Evolutionary conservation across 2,113 vertebrate species (phyloP).

Genomic region (Pongo pygmaeus): DNA sequence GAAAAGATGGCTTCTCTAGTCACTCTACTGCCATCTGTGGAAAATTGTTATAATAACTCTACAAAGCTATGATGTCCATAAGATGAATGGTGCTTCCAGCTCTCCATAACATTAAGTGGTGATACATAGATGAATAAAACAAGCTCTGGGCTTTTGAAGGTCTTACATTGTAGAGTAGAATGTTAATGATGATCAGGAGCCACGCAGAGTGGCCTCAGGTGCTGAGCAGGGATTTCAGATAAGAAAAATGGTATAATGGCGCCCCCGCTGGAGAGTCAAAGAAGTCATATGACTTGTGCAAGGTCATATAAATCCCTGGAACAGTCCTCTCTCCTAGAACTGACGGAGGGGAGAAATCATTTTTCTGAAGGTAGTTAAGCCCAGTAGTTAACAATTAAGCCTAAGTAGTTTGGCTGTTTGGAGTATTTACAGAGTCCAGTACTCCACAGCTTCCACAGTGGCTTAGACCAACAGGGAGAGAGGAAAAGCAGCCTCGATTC

Average conservation of each 20-base stretch:
- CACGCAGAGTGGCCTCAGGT: neutral
- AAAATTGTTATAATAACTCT: constrained; percentile 16
- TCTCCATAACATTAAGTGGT: neutral
- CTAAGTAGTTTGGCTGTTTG: neutral
- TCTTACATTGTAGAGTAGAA: neutral
- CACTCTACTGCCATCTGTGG: constrained; percentile 11
- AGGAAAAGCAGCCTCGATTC: neutral
- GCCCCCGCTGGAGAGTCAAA: constrained; percentile 32
- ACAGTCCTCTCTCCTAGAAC: neutral
- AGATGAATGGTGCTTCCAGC: neutral
- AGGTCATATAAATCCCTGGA: neutral
- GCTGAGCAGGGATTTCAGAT: neutral
- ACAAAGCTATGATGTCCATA: neutral
- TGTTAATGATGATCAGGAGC: neutral
- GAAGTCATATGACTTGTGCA: neutral
- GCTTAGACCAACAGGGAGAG: neutral
- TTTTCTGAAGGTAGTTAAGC: neutral
- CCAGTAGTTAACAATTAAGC: constrained; percentile 59
- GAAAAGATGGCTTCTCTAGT: constrained; percentile 14
- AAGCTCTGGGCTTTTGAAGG: neutral
- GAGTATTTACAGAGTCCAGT: constrained; percentile 38
- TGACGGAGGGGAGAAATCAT: neutral
- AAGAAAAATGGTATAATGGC: neutral
- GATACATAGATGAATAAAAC: neutral
- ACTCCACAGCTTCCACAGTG: neutral